These are phyloP conservation scores for Peromyscus polionotus DNA, from an alignment of 2,113 vertebrate species.

Conservation along the genomic window DNA sequence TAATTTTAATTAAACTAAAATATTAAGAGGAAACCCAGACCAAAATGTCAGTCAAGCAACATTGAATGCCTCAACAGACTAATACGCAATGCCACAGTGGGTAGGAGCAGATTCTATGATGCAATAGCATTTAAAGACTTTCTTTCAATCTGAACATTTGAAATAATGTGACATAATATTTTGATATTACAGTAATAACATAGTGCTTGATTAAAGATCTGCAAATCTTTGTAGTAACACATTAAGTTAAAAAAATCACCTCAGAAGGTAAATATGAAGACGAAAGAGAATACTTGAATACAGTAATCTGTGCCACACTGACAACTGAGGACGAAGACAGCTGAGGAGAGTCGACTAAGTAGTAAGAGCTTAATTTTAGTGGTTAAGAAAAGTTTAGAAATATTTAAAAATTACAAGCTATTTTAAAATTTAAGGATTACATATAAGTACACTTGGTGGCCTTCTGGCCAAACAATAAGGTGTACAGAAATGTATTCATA, in stretches of 20 bases:
- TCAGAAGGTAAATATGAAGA: conserved; percentile 85
- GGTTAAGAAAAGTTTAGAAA: conserved; percentile 87
- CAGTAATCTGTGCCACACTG: conserved; percentile 85
- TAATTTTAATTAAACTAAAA: conserved; percentile 67
- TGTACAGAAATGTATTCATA: conserved; percentile 80
- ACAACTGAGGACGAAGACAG: conserved; percentile 85
- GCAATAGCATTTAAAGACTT: conserved; percentile 80
- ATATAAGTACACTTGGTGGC: conserved; percentile 83
- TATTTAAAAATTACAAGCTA: conserved; percentile 83
- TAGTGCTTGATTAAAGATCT: conserved; percentile 87
- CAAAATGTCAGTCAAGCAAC: conserved; percentile 73
- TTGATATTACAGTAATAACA: conserved; percentile 88
- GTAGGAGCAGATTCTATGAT: conserved; percentile 83
- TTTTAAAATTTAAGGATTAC: conserved; percentile 82
- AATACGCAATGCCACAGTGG: conserved; percentile 77
- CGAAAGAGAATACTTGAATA: conserved; percentile 81
- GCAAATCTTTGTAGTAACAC: conserved; percentile 86
- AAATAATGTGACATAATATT: conserved; percentile 85
- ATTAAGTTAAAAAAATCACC: conserved; percentile 86
- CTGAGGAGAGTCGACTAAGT: conserved; percentile 87
- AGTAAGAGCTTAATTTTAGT: conserved; percentile 85
- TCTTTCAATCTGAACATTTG: conserved; percentile 84
- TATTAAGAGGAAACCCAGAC: conserved; percentile 76
- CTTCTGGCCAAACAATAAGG: conserved; percentile 79
- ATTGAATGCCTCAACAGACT: conserved; percentile 76